A percentile compares a stretch with the other conserved stretches of the same genome.
Evolutionary conservation across 1,140 invertebrate genomes (phyloP).

Genomic region (Philaenus spumarius): DNA sequence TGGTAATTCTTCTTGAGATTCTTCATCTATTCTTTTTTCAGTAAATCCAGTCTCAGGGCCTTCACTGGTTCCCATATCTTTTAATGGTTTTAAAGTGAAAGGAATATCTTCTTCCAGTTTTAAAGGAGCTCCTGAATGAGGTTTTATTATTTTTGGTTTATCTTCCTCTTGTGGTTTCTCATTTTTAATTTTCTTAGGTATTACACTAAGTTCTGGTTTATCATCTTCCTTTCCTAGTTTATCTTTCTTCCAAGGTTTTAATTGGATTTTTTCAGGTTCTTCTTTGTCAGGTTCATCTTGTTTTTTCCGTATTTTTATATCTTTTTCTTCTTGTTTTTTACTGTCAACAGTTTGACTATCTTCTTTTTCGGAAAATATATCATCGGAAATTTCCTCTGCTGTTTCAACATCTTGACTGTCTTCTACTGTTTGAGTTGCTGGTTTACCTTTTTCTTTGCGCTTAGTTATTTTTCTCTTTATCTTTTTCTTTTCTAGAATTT

Average conservation of each 20-base stretch:
- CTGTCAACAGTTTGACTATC: constrained; percentile 19
- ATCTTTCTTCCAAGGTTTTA: constrained; percentile 14
- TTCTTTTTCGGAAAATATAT: constrained; percentile 16
- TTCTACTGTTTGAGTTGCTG: constrained; percentile 4
- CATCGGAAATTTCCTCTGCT: constrained; percentile 19
- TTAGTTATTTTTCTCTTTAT: background rate
- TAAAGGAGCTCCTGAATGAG: constrained; percentile 29
- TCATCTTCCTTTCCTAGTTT: constrained; percentile 5
- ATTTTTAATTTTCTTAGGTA: constrained; percentile 18
- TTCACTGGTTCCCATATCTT: constrained; percentile 28
- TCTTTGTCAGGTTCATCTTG: constrained; percentile 20
- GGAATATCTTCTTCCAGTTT: constrained; percentile 28
- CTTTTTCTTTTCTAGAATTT: background rate
- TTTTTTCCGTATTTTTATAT: background rate
- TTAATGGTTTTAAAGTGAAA: constrained; percentile 27
- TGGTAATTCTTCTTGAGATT: constrained; percentile 17
- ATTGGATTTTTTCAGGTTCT: constrained; percentile 20
- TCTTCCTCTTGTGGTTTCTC: constrained; percentile 17
- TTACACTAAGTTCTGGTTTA: background rate
- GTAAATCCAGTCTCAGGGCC: constrained; percentile 24
- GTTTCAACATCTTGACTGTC: constrained; percentile 24
- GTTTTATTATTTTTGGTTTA: constrained; percentile 18
- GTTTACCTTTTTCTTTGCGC: background rate
- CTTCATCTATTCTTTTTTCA: constrained; percentile 31
- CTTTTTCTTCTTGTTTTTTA: background rate